Evolutionary conservation across 1,140 invertebrate species (phyloP), one percentile per base, ranked within the genome.

Genomic region (Leptopilina boulardi): DNA sequence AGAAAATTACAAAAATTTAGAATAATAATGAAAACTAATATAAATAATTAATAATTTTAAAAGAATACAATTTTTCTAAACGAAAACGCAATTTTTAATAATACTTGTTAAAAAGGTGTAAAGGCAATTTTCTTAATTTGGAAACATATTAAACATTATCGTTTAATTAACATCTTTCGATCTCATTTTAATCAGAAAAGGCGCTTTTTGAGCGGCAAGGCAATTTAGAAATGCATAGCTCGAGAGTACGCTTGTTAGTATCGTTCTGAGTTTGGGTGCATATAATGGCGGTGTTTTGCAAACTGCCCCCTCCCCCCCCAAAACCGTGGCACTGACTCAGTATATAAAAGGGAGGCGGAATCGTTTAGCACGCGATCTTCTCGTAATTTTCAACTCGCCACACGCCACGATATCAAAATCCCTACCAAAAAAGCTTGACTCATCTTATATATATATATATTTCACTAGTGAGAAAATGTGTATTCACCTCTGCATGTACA

Each of bases 321-420:
- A 3, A 38, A 1, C 34, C 8, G 5, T 38, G 34, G 9, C 34
- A 70, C 18, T 41, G 75, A 76, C 51, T 76, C n/a, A 77, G 51
- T 76, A n/a, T n/a, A n/a, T n/a, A n/a, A 75, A 77, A 71, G 73
- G 59, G 72, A 72, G 75, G 80, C 70, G 81, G 79, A 82, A 85
- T 88, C 88, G 86, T 88, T 89, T 88, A 87, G 86, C 88, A 89
- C 88, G 88, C 88, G 86, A 89, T 89, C 82, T 84, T 87, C 86
- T 88, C 88, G 86, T 89, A 89, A 88, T 88, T 89, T 85, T 86
- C 83, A 79, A 82, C 78, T 77, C 83, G 83, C 79, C 80, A 87
- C 81, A 79, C 73, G 41, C 70, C 13, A 18, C 30, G 38, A 30
- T 41, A 41, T 76, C 78, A 82, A 51, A 73, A 73, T 74, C 23